phyloP scores from a whole-genome alignment of 2,888 invertebrate genomes.

The Molanna angustata region DNA sequence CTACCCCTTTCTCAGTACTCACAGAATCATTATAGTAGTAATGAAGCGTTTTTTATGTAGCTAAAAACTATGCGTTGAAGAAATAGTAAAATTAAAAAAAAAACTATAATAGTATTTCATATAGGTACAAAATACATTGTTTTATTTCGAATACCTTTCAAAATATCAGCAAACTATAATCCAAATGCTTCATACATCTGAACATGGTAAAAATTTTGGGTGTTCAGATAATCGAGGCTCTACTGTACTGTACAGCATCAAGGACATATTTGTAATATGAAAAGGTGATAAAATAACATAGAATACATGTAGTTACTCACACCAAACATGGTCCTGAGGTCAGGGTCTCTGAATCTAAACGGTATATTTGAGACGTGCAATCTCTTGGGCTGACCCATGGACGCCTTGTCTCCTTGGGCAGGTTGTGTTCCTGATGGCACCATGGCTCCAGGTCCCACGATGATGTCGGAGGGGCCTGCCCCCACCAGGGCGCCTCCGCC shows the following conservation, averaged over 20 bases:
- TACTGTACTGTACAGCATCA: neutral
- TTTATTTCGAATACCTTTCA: too few species aligned
- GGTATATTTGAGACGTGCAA: slow-evolving; percentile 99
- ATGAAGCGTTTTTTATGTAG: too few species aligned
- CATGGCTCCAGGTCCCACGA: slow-evolving; percentile 47
- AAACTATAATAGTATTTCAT: too few species aligned
- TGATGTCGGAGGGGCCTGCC: slow-evolving; percentile 42
- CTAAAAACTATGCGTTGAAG: too few species aligned
- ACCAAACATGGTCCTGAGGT: slow-evolving; percentile 97
- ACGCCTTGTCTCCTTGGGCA: slow-evolving; percentile 46
- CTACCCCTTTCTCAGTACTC: too few species aligned
- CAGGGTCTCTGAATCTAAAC: slow-evolving; percentile 98
- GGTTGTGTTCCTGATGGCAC: slow-evolving; percentile 41
- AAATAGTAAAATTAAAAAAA: too few species aligned
- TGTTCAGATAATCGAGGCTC: too few species aligned
- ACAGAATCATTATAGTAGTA: too few species aligned
- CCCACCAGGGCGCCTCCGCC: slow-evolving; percentile 43
- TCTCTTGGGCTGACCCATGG: slow-evolving; percentile 79
- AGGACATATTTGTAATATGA: neutral
- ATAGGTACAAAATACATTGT: too few species aligned
- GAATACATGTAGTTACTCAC: slow-evolving; percentile 65
- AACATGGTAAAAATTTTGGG: too few species aligned
- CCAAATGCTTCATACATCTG: too few species aligned
- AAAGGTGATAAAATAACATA: neutral
- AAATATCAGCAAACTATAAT: too few species aligned